phyloP scores from a whole-genome alignment of 2,888 invertebrate species.

The Spilosoma lubricipeda region DNA sequence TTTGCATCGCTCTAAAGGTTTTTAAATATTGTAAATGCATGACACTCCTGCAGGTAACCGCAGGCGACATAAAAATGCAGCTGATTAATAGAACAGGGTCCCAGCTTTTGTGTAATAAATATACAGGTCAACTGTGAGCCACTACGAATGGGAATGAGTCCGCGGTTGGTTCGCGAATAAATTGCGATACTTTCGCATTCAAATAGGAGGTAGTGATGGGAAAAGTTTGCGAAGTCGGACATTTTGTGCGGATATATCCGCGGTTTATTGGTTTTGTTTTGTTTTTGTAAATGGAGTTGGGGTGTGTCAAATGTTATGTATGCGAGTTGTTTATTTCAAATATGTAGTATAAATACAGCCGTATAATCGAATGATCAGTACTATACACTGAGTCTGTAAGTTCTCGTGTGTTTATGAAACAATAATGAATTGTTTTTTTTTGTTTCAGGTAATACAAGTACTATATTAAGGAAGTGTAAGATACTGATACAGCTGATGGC shows the following conservation, averaged over 20 bases:
- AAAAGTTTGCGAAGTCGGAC: slow-evolving; percentile 14
- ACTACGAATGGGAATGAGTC: slow-evolving; percentile 39
- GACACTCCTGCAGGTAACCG: neutral
- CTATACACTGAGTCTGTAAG: neutral
- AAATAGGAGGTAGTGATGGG: slow-evolving; percentile 24
- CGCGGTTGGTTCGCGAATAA: slow-evolving; percentile 41
- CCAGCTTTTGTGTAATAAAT: slow-evolving; percentile 15
- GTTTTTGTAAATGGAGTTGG: slow-evolving; percentile 5
- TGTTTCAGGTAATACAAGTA: slow-evolving; percentile 1
- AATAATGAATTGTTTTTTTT: neutral
- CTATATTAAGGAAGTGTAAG: neutral
- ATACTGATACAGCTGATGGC: neutral
- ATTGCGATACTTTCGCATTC: slow-evolving; percentile 33
- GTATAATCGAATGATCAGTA: too few species aligned
- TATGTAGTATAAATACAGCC: too few species aligned
- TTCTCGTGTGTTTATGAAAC: neutral
- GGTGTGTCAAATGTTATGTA: neutral
- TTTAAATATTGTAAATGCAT: neutral
- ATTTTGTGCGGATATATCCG: slow-evolving; percentile 19
- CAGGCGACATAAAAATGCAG: slow-evolving; percentile 3
- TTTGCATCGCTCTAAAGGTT: too few species aligned
- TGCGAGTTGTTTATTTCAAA: neutral
- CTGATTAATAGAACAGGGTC: slow-evolving; percentile 15
- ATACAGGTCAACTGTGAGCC: slow-evolving; percentile 41
- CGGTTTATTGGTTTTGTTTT: neutral